Conservation (phyloP, 2,888 invertebrate genomes). For the Boloria selene region DNA sequence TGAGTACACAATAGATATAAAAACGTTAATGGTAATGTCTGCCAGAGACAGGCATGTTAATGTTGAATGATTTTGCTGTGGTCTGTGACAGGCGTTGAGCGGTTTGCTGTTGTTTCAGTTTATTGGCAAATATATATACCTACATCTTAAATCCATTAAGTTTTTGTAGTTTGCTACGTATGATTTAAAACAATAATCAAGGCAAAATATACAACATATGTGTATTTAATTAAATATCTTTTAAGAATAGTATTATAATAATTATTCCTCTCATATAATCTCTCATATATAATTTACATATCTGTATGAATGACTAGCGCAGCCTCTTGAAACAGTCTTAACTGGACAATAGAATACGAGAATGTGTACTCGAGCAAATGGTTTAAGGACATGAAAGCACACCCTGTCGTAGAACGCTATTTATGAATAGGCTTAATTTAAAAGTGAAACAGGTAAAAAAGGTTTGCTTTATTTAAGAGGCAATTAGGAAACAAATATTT, state of each 20-base stretch:
- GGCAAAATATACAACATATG: no score
- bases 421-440: not conserved
- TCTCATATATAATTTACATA: no score
- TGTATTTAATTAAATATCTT: no score
- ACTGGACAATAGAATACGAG: constrained; percentile 3
- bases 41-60: constrained; percentile 46
- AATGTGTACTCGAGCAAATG: not conserved
- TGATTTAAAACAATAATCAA: no score
- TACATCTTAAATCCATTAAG: not conserved
- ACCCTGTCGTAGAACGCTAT: not conserved
- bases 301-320: not conserved
- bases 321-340: not conserved
- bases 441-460: not conserved
- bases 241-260: no score
- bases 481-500: not conserved
- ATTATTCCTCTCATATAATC: no score
- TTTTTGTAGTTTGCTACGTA: not conserved
- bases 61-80: constrained; percentile 40
- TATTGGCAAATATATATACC: not conserved
- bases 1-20: constrained; percentile 8
- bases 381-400: not conserved
- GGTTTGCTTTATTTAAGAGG: not conserved
- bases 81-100: constrained; percentile 44
- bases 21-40: constrained; percentile 27
- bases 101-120: not conserved